Base-by-base conservation (phyloP, 2,113 vertebrate species). In the Alligator sinensis region DNA sequence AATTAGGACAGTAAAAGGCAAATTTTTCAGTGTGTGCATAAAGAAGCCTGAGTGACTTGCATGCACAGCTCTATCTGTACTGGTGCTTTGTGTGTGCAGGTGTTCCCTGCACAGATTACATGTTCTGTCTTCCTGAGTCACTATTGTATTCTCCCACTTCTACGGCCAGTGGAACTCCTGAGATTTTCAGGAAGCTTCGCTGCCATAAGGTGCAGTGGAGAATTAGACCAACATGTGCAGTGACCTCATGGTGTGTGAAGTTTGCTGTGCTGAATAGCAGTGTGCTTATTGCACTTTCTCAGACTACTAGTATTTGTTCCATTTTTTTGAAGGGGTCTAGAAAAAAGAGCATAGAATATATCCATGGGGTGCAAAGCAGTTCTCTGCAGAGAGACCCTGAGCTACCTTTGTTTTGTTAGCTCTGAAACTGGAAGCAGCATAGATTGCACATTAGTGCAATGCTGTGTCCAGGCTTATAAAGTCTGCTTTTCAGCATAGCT, bases 281-380 rank as follows among this genome's bases (percentile, higher is more conserved):
- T 1, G 74, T 63, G 34, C 25, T 1, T 1, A 3, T 47, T 66
- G 4, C 6, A 30, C 28, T 34, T 58, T 55, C 47, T 27, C 15
- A 30, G 68, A 0, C 58, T 59, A 87, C 0, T 62, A 6, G 0
- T 3, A 8, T 72, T 70, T 5, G 19, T 28, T 66, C 47, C 58
- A 66, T n/a, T 79, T 19, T 88, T 17, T 22, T 25, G 83, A 30
- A 2, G 2, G 27, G 80, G 54, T 82, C 16, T 10, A n/a, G 47
- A 47, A 47, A 47, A 47, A 9, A 47, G 47, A 9, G 7, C 9
- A 47, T 47, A 47, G 47, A 47, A 47, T 47, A 47, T 47, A 47
- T 47, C 47, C 47, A 9, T 47, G 47, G 47, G 47, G 47, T 47
- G 47, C 47, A 47, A 47, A 47, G 47, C 47, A 47, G 47, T 47